Percentiles rank a stretch among this genome's conserved stretches.
phyloP scores from a whole-genome alignment of 2,888 invertebrate genomes.

The Pristionchus maxplancki region DNA sequence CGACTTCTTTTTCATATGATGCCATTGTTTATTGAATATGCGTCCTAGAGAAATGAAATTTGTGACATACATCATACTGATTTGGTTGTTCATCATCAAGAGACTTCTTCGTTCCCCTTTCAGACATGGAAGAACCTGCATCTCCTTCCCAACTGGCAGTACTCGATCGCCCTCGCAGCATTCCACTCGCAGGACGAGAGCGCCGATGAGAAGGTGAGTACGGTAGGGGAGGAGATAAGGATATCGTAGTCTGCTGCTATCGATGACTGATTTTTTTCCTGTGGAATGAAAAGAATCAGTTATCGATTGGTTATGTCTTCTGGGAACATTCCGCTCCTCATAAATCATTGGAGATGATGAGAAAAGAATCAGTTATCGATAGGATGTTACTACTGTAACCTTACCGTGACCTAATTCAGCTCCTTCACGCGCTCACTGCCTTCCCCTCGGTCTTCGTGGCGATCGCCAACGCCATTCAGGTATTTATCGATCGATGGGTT shows the following conservation, averaged over 20 bases:
- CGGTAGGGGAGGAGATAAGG: neutral
- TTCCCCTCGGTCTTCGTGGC: slow-evolving; percentile 87
- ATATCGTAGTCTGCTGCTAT: neutral
- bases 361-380: neutral
- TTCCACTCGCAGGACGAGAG: slow-evolving; percentile 74
- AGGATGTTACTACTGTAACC: neutral
- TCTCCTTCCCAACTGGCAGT: slow-evolving; percentile 91
- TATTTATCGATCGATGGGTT: neutral
- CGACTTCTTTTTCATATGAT: too few species aligned
- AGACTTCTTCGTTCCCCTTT: too few species aligned
- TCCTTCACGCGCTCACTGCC: slow-evolving; percentile 85
- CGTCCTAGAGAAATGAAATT: too few species aligned
- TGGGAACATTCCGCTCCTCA: neutral
- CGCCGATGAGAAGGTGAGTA: slow-evolving; percentile 81
- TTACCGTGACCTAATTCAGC: slow-evolving; percentile 19
- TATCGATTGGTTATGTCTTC: neutral
- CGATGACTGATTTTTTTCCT: neutral
- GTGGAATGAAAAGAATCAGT: neutral
- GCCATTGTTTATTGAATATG: too few species aligned
- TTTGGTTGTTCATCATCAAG: too few species aligned
- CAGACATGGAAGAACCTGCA: slow-evolving; percentile 83
- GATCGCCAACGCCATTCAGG: slow-evolving; percentile 81
- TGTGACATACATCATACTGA: too few species aligned
- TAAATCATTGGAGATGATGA: too few species aligned
- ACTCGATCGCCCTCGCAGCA: slow-evolving; percentile 87